Conservation (phyloP, 2,797 vertebrate genomes). For the Moxostoma hubbsi region DNA sequence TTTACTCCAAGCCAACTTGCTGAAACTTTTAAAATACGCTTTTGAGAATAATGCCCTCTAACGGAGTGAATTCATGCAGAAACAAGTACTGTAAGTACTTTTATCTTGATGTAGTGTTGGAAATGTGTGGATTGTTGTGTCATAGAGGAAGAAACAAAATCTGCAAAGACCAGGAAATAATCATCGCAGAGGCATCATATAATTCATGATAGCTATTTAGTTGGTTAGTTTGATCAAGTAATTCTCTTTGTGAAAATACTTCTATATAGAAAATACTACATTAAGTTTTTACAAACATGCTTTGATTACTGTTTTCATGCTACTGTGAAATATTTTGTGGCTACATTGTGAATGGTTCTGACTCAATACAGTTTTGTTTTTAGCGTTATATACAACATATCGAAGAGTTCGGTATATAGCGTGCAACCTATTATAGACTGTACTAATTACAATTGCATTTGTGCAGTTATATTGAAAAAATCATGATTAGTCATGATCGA, state of each 20-base stretch:
- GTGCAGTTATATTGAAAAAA: no score
- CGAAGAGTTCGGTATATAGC: conserved; percentile 25
- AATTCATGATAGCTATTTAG: background rate
- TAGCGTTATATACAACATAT: conserved; percentile 15
- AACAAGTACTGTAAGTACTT: conserved; percentile 42
- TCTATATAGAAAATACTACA: background rate
- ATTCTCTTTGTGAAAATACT: conserved; percentile 18
- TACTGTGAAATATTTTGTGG: background rate
- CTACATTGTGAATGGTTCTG: background rate
- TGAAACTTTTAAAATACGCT: conserved; percentile 23
- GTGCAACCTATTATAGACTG: no score
- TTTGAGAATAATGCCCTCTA: conserved; percentile 55
- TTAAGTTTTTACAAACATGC: conserved; percentile 14
- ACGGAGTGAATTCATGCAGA: conserved; percentile 44
- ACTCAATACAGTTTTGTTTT: background rate
- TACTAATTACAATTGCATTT: no score
- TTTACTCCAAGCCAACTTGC: conserved; percentile 50
- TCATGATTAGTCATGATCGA: no score
- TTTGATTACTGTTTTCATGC: background rate
- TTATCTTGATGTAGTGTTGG: background rate
- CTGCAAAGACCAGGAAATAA: conserved; percentile 57
- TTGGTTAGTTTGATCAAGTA: background rate
- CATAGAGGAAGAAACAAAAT: conserved; percentile 8
- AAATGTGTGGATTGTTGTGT: background rate
- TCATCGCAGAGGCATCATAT: conserved; percentile 6